Base-by-base conservation (phyloP, 2,888 invertebrate species). In the Caenorhabditis doughertyi region DNA sequence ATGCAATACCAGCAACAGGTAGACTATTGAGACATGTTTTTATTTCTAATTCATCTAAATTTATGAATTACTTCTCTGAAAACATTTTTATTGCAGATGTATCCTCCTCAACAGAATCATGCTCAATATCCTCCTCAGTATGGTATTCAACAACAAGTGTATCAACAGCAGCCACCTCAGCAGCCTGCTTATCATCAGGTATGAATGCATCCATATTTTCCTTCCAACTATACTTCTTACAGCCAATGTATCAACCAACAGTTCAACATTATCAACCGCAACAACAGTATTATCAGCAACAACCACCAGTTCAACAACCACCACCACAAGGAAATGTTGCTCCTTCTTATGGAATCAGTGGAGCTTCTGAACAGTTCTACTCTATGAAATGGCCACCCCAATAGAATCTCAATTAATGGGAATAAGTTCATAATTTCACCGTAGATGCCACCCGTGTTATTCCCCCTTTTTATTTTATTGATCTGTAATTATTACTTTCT, bases 131-230 rank as follows among this genome's bases (percentile, higher is more conserved):
- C 29, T 21, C 55, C 27, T 16, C 55, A 47, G 9, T 70, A 70
- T 18, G 70, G 42, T 29, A 29, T 29, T 29, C 70, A 68, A 27
- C 67, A 53, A 25, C 70, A 56, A 29, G n/a, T 39, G 8, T 56
- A 18, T 27, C 70, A 70, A 13, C 70, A 58, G 18, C 70, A 42
- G 29, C 42, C 21, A 5, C 55, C 35, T 7, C 67, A 23, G 8
- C 55, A 68, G 16, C 27, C 16, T 13, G 55, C 1, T 21, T 55
- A 56, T 32, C 32, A 18, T 5, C 53, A 55, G 70, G 70, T 44
- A 27, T 9, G 39, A 2, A 1, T 25, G 18, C 3, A 29, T 25
- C 27, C 3, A n/a, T 32, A 35, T 21, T 7, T 11, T 23, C 3
- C 18, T 21, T 21, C 18, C 35, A 18, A 11, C 5, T 35, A 1